A percentile compares a stretch with the other conserved stretches of the same genome.
Conservation (phyloP, 2,797 vertebrate genomes). For the Cryptoprocta ferox region DNA sequence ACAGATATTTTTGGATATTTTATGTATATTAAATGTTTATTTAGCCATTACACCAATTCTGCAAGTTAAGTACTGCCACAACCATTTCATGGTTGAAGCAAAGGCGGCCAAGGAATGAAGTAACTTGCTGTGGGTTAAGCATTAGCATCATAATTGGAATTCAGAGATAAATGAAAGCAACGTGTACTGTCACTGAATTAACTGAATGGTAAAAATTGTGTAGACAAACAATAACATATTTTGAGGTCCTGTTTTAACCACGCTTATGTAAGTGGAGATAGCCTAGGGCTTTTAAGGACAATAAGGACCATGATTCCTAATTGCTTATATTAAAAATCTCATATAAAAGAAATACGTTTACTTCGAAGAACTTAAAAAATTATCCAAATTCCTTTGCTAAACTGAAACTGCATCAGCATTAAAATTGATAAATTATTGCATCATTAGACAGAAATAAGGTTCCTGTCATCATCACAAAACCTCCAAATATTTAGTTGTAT, state of each 20-base stretch:
- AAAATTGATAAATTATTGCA: background rate
- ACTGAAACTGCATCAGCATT: background rate
- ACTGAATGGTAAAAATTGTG: background rate
- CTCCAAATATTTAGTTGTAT: background rate
- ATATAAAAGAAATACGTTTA: background rate
- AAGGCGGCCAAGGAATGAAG: background rate
- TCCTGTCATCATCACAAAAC: background rate
- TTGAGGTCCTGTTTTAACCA: conserved; percentile 4
- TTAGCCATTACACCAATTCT: background rate
- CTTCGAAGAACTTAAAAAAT: background rate
- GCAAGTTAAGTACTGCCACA: background rate
- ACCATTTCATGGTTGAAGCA: background rate
- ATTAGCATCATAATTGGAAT: background rate
- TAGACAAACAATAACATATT: background rate
- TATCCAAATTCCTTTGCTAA: background rate
- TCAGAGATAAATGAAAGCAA: background rate
- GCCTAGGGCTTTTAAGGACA: background rate
- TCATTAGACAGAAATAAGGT: background rate
- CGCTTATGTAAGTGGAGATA: background rate
- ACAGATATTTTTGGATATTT: background rate
- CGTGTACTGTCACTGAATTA: background rate
- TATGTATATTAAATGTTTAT: background rate
- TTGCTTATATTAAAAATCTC: background rate
- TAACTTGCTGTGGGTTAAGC: background rate
- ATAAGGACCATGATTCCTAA: background rate